Conservation (phyloP, 2,797 vertebrate species). For the Fundulus diaphanus region DNA sequence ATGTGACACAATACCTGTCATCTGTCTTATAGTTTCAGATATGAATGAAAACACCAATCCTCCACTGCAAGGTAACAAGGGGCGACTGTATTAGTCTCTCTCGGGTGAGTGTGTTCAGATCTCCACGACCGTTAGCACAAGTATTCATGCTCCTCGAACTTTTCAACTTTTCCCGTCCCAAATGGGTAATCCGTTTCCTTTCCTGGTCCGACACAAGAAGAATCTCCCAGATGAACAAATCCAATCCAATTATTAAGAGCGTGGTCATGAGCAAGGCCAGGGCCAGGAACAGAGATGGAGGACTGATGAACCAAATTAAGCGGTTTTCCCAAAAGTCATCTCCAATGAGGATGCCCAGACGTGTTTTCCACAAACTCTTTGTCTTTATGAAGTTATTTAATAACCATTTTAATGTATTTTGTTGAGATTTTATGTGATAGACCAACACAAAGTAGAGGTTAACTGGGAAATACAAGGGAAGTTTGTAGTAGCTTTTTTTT, state of each 20-base stretch:
- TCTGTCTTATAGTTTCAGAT: conserved; percentile 9
- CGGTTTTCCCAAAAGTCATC: background rate
- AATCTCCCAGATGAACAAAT: too few species aligned
- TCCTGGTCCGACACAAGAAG: too few species aligned
- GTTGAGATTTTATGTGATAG: too few species aligned
- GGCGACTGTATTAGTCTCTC: background rate
- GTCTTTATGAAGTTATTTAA: background rate
- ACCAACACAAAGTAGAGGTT: too few species aligned
- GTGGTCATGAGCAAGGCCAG: too few species aligned
- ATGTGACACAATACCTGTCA: conserved; percentile 15
- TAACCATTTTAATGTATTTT: background rate
- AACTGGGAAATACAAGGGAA: too few species aligned
- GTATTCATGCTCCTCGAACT: background rate
- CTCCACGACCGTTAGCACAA: background rate
- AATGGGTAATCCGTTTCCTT: too few species aligned
- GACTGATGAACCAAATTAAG: background rate
- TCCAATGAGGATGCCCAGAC: background rate
- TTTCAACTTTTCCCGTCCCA: background rate
- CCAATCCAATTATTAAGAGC: too few species aligned
- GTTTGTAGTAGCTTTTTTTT: too few species aligned
- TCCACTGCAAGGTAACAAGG: background rate
- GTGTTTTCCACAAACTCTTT: too few species aligned
- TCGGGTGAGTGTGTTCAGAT: background rate
- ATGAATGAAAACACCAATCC: conserved; percentile 43
- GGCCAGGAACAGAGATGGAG: too few species aligned